Conservation (phyloP, 2,113 vertebrate species). For the Gavialis gangeticus region DNA sequence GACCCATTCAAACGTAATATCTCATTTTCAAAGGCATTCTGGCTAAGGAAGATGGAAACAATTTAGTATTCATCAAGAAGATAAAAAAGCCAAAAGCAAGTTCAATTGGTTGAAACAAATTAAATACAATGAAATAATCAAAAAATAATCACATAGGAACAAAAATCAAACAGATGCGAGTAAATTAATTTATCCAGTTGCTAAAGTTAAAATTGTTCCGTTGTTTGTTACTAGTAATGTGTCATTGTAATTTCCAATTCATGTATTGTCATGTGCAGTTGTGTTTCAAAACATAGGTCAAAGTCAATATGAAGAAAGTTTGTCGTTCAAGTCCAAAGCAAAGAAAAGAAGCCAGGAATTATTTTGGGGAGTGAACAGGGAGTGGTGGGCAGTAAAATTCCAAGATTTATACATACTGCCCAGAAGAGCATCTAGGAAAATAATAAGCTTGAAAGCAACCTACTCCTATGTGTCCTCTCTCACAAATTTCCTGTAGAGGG, state of each 20-base stretch:
- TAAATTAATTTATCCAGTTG: rapidly evolving
- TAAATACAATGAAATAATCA: neutral
- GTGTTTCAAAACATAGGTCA: neutral
- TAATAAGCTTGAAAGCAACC: neutral
- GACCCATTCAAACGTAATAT: neutral
- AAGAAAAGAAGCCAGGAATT: neutral
- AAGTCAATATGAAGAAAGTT: neutral
- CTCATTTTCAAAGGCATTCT: neutral
- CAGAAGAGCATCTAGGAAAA: neutral
- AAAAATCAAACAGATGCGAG: neutral
- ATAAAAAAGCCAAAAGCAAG: neutral
- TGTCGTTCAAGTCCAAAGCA: neutral
- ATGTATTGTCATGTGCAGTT: neutral
- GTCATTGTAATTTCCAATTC: neutral
- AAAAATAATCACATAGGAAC: neutral
- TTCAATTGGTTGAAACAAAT: neutral
- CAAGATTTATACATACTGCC: neutral
- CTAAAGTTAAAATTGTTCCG: neutral
- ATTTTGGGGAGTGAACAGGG: neutral
- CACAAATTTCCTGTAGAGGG: neutral
- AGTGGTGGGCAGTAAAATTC: neutral
- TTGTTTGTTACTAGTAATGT: neutral
- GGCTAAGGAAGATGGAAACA: neutral
- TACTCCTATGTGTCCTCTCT: neutral
- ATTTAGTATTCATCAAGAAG: neutral